Evolutionary conservation across 2,888 invertebrate species (phyloP).

Genomic region (Myopa tessellatipennis): DNA sequence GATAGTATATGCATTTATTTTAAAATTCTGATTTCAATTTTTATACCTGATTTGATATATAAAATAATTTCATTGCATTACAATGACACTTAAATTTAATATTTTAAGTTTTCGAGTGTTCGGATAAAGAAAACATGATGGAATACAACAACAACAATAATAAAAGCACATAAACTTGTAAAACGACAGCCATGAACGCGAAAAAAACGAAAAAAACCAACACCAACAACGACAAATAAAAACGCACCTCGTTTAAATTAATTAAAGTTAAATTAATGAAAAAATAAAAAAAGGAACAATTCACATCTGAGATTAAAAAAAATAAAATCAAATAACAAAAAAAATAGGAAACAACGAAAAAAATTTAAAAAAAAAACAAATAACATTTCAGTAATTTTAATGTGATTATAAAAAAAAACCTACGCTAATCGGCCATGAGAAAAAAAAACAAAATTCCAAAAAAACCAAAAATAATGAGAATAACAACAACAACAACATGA

Average conservation of each 20-base stretch:
- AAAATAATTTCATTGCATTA: no score
- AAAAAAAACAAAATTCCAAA: neutral
- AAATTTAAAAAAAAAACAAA: conserved; percentile 4
- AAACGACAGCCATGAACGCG: conserved; percentile 13
- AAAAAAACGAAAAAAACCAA: conserved; percentile 6
- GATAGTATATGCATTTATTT: no score
- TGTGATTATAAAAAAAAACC: no score
- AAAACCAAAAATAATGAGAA: neutral
- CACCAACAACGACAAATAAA: neutral
- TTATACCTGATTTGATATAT: no score
- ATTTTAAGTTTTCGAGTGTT: no score
- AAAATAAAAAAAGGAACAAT: neutral
- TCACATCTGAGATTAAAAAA: neutral
- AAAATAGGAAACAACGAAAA: neutral
- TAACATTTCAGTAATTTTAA: no score
- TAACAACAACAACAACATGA: neutral
- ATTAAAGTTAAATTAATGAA: neutral
- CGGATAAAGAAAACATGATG: no score
- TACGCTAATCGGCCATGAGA: neutral
- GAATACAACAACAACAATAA: neutral
- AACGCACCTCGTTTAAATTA: neutral
- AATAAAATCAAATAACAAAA: neutral
- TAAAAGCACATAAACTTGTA: no score
- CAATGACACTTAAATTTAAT: no score
- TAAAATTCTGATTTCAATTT: no score